Conservation (phyloP, 2,113 vertebrate genomes). For the Eulemur rufifrons region DNA sequence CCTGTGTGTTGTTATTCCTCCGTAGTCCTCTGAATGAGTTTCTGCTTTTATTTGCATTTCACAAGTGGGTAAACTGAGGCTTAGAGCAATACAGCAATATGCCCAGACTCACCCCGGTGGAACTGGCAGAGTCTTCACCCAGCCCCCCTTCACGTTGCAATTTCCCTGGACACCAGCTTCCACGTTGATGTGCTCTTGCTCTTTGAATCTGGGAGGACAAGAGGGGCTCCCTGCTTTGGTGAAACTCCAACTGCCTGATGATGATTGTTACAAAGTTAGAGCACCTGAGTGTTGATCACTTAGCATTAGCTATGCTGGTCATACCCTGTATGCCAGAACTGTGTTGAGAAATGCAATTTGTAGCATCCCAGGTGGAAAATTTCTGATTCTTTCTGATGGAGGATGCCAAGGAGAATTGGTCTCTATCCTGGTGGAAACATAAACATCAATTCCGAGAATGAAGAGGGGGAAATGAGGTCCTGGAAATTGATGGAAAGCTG, state of each 20-base stretch:
- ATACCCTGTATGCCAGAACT: conserved; percentile 33
- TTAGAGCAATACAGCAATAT: neutral
- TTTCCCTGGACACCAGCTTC: neutral
- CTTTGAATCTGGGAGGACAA: neutral
- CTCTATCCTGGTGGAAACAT: conserved; percentile 75
- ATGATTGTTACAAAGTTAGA: neutral
- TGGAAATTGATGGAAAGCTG: conserved; percentile 60
- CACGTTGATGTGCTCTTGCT: neutral
- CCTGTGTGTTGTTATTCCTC: neutral
- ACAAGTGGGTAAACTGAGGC: neutral
- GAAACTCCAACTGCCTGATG: neutral
- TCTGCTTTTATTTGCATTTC: neutral
- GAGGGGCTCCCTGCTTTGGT: neutral
- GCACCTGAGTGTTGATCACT: conserved; percentile 49
- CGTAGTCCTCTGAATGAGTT: neutral
- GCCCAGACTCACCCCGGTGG: neutral
- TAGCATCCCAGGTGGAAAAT: conserved; percentile 78
- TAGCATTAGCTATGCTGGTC: conserved; percentile 67
- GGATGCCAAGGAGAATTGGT: conserved; percentile 74
- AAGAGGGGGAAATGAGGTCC: conserved; percentile 25
- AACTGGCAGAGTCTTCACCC: neutral
- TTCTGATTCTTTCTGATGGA: conserved; percentile 75
- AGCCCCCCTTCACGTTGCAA: neutral
- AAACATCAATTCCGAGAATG: conserved; percentile 72
- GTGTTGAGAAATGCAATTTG: conserved; percentile 75